phyloP scores from a whole-genome alignment of 2,888 invertebrate species.

The Quadroppia sp. region DNA sequence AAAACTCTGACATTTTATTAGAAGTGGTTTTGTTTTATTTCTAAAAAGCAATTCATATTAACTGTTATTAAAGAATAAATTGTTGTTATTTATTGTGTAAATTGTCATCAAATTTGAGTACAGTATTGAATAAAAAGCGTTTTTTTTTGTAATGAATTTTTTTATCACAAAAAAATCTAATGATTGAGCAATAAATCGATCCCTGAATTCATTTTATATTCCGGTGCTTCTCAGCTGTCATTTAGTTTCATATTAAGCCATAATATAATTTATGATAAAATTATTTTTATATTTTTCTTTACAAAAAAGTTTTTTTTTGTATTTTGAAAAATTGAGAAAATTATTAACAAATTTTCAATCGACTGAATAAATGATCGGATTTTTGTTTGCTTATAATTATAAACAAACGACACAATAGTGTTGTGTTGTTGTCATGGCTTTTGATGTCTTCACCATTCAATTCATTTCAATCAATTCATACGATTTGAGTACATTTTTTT shows the following conservation, averaged over 20 bases:
- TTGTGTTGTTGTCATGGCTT: conserved; percentile 15
- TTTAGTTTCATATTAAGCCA: neutral
- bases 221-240: neutral
- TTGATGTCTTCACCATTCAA: neutral
- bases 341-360: neutral
- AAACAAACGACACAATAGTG: neutral
- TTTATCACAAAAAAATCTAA: neutral
- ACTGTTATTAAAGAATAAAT: no score
- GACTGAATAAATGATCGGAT: neutral
- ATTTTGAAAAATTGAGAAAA: no score
- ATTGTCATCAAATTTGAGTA: neutral
- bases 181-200: conserved; percentile 2
- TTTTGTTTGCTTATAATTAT: neutral
- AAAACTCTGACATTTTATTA: no score
- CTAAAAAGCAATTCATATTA: no score
- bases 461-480: neutral
- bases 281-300: no score
- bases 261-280: neutral
- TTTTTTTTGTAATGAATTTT: conserved; percentile 11
- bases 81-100: no score
- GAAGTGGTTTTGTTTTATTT: no score
- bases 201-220: neutral
- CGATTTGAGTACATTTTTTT: neutral
- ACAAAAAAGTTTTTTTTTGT: no score
- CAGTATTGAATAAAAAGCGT: no score